phyloP scores from a whole-genome alignment of 92 coral and sea anemone species.

The Epizoanthus stellaris region DNA sequence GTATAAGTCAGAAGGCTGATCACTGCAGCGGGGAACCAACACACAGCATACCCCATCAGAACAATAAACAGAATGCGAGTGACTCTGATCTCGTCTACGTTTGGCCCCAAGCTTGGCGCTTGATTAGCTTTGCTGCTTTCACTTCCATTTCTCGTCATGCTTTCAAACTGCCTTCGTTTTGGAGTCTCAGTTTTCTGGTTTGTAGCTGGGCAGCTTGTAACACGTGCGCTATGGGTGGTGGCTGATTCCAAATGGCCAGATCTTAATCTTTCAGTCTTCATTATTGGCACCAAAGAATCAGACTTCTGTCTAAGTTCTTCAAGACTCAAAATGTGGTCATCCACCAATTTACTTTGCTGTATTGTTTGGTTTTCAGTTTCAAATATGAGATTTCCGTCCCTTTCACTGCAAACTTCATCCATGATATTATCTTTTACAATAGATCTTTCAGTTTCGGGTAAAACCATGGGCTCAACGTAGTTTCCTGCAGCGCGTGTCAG shows the following conservation, averaged over 20 bases:
- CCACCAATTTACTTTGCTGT: background rate
- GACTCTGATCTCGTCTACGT: slow-evolving; percentile 14
- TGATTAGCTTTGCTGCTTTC: background rate
- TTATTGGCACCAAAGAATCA: background rate
- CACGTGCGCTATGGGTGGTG: background rate
- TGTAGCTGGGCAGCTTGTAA: background rate
- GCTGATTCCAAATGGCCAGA: background rate
- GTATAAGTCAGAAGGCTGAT: slow-evolving; percentile 13
- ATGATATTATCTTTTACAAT: background rate
- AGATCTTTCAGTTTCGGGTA: background rate
- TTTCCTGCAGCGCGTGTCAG: background rate
- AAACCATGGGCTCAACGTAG: background rate
- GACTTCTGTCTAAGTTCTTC: background rate
- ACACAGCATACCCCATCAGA: slow-evolving; percentile 25
- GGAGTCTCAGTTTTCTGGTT: background rate
- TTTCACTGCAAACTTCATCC: background rate
- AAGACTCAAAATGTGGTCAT: background rate
- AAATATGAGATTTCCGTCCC: background rate
- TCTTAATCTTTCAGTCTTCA: background rate
- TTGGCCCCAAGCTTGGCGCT: slow-evolving; percentile 5
- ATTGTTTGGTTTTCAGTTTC: background rate
- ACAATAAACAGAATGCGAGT: slow-evolving; percentile 30
- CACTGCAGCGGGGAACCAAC: slow-evolving; percentile 25
- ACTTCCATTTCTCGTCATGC: background rate
- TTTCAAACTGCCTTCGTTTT: background rate